Evolutionary conservation across 2,888 invertebrate species (phyloP).

Genomic region (Microlaimidae sp.): DNA sequence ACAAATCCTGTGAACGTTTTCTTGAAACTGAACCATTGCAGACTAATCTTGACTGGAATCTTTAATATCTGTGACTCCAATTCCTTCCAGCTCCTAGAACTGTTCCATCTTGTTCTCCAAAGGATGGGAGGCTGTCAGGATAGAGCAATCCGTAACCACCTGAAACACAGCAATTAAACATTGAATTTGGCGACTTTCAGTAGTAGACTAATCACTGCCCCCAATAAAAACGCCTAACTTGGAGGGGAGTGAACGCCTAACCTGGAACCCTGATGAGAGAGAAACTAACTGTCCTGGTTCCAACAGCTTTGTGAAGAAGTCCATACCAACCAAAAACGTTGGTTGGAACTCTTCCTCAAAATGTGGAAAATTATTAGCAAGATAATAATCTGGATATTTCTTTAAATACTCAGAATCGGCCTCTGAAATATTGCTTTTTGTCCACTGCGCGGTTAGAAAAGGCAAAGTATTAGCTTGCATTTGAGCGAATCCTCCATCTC

Average conservation of each 20-base stretch:
- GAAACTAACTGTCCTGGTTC: not conserved
- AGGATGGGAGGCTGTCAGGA: no score
- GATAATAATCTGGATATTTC: not conserved
- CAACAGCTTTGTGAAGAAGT: not conserved
- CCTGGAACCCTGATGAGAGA: not conserved
- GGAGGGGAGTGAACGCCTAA: not conserved
- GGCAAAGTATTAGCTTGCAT: not conserved
- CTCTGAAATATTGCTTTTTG: not conserved
- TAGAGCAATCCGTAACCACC: no score
- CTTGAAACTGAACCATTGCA: not conserved
- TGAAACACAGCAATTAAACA: no score
- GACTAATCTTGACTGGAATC: no score
- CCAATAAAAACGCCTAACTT: not conserved
- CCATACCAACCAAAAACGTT: not conserved
- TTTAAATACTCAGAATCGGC: not conserved
- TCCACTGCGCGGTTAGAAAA: not conserved
- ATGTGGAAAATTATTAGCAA: not conserved
- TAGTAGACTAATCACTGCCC: not conserved
- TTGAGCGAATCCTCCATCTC: not conserved
- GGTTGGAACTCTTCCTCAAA: not conserved
- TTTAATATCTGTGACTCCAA: not conserved
- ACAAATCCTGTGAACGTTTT: not conserved
- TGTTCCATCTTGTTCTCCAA: not conserved
- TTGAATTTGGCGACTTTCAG: not conserved
- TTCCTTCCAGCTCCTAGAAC: conserved; percentile 2